Evolutionary conservation across 2,113 vertebrate species (phyloP).

Genomic region (Tyrannus savana): DNA sequence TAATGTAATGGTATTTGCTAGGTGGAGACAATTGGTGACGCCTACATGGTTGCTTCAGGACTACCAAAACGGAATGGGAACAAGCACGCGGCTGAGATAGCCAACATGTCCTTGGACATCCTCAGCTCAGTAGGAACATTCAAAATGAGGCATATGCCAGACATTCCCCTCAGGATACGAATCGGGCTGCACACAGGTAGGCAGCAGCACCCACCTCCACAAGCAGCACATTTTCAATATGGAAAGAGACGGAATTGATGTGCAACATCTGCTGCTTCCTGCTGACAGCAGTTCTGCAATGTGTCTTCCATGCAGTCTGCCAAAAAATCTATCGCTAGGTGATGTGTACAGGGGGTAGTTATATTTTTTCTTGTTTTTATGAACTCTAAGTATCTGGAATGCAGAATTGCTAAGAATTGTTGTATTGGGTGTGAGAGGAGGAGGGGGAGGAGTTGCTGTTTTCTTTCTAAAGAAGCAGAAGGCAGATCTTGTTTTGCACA

Average conservation of each 20-base stretch:
- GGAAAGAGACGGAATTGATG: background rate
- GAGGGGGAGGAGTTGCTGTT: background rate
- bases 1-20: constrained; percentile 16
- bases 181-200: constrained; percentile 92
- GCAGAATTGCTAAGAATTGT: background rate
- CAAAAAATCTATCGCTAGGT: background rate
- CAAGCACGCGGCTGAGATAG: constrained; percentile 89
- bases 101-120: constrained; percentile 94
- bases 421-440: background rate
- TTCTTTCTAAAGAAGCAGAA: background rate
- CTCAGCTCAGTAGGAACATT: constrained; percentile 90
- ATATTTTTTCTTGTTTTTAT: background rate
- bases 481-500: background rate
- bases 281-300: background rate
- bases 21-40: constrained; percentile 95
- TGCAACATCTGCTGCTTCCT: background rate
- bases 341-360: background rate
- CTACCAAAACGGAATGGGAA: constrained; percentile 90
- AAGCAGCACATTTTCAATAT: background rate
- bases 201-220: background rate
- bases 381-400: background rate
- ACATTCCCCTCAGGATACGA: constrained; percentile 86
- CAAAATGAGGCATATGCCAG: constrained; percentile 91
- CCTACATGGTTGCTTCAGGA: constrained; percentile 92
- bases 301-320: background rate